Percentiles rank a stretch among this genome's conserved stretches.
Conservation (phyloP, 2,888 invertebrate species). For the Rhagonycha lutea region DNA sequence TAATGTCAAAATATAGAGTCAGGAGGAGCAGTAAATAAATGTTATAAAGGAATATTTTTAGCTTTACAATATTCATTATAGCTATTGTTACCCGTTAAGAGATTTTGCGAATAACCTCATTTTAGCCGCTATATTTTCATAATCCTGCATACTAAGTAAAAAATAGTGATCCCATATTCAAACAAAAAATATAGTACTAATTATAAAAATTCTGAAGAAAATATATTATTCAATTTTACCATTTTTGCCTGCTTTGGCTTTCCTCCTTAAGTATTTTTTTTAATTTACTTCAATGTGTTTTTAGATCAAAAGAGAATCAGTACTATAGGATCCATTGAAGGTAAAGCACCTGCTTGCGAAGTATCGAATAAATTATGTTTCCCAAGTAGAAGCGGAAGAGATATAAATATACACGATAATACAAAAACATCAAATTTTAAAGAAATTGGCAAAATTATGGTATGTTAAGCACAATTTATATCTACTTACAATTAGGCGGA, state of each 20-base stretch:
- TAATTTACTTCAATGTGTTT: not conserved
- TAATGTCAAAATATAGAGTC: slow-evolving; percentile 12
- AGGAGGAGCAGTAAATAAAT: not conserved
- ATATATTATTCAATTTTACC: no score
- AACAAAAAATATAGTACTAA: no score
- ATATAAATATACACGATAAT: slow-evolving; percentile 57
- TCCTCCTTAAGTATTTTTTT: not conserved
- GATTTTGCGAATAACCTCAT: no score
- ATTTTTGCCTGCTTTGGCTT: no score
- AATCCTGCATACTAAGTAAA: not conserved
- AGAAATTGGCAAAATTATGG: slow-evolving; percentile 1
- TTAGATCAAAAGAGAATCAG: slow-evolving; percentile 12
- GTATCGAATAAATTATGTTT: slow-evolving; percentile 54
- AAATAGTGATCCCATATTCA: no score
- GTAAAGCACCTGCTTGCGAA: slow-evolving; percentile 58
- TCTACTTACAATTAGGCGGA: no score
- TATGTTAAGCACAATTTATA: not conserved
- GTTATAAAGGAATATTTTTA: no score
- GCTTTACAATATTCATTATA: no score
- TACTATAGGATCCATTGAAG: slow-evolving; percentile 59
- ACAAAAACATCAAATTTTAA: slow-evolving; percentile 34
- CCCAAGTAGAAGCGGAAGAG: slow-evolving; percentile 57
- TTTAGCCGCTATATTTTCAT: not conserved
- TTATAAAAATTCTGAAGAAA: no score
- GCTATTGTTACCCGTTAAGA: no score